Evolutionary conservation across 2,113 vertebrate species (phyloP).

Genomic region (Acanthochromis polyacanthus): DNA sequence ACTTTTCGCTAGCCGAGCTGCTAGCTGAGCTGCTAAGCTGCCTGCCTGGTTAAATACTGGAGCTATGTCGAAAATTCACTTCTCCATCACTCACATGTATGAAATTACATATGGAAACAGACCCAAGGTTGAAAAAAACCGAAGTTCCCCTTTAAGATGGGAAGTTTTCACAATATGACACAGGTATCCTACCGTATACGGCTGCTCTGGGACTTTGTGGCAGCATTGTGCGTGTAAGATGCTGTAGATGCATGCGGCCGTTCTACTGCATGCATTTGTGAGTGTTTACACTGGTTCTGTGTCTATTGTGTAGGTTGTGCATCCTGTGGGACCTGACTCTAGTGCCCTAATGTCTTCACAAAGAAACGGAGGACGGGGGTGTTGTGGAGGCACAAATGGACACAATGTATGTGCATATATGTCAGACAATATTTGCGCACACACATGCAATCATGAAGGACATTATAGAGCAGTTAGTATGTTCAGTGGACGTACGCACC

Average conservation of each 20-base stretch:
- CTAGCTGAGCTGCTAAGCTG: no score
- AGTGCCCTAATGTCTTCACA: slow-evolving; percentile 64
- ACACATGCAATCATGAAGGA: slow-evolving; percentile 31
- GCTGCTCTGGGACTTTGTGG: background rate
- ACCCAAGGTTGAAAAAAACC: no score
- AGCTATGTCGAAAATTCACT: no score
- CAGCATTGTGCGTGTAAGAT: background rate
- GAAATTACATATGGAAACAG: no score
- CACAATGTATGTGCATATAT: slow-evolving; percentile 21
- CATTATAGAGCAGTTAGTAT: slow-evolving; percentile 35
- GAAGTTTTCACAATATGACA: slow-evolving; percentile 18
- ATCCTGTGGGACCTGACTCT: slow-evolving; percentile 59
- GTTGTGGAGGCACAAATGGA: slow-evolving; percentile 40
- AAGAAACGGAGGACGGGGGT: slow-evolving; percentile 32
- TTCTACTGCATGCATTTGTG: background rate
- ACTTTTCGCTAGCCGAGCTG: no score
- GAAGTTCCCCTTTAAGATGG: no score
- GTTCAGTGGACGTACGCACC: slow-evolving; percentile 26
- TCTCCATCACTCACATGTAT: no score
- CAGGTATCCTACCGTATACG: background rate
- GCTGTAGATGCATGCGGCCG: slow-evolving; percentile 4
- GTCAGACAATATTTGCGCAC: slow-evolving; percentile 56
- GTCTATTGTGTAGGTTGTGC: slow-evolving; percentile 62
- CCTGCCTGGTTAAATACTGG: no score
- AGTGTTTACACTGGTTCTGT: slow-evolving; percentile 40